These are phyloP conservation scores for Sphenodon punctatus DNA, from an alignment of 2,797 vertebrate species.

Conservation along the genomic window DNA sequence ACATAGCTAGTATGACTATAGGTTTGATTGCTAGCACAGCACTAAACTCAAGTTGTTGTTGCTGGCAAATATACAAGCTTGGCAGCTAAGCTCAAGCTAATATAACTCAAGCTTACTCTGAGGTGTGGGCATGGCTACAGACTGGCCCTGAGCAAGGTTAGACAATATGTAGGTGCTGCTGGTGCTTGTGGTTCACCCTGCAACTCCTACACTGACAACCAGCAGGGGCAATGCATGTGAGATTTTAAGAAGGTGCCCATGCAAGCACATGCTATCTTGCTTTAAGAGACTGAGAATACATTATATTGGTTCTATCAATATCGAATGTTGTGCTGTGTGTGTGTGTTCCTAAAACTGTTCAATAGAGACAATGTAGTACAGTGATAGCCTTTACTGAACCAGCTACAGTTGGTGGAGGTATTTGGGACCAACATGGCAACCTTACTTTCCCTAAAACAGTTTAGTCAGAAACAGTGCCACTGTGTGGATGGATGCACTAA, in stretches of 20 bases:
- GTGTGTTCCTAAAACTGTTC: neutral
- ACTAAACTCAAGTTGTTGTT: no score
- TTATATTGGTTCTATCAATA: neutral
- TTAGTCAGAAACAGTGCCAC: neutral
- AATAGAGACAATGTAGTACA: no score
- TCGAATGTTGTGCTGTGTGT: accelerated
- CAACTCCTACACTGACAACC: neutral
- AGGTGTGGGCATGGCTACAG: no score
- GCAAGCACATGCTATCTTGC: neutral
- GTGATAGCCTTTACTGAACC: no score
- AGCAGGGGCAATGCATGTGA: neutral
- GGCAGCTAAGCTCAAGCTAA: no score
- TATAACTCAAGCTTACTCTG: no score
- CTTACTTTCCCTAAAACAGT: no score
- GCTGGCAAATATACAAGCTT: no score
- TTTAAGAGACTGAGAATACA: neutral
- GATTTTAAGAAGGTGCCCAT: neutral
- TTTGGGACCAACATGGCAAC: no score
- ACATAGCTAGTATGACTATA: no score
- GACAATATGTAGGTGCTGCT: neutral
- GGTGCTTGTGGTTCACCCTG: neutral
- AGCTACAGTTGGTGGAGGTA: no score
- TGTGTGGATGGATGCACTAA: accelerated
- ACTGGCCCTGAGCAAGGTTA: neutral
- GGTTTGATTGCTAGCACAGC: no score